These are phyloP conservation scores for Onychostoma macrolepis DNA, from an alignment of 2,113 vertebrate genomes.

Conservation along the genomic window DNA sequence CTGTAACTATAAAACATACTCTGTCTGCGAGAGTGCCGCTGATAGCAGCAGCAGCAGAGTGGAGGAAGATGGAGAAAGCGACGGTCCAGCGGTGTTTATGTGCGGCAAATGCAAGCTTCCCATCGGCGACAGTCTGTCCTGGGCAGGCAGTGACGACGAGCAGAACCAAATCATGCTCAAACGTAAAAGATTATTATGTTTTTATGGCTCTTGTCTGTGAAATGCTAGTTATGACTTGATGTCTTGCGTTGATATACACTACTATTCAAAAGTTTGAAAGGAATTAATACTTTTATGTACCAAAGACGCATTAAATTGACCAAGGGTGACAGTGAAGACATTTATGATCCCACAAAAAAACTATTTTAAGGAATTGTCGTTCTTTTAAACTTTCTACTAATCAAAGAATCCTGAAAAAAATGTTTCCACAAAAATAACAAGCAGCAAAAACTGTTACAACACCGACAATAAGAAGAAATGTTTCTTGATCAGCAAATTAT, in stretches of 20 bases:
- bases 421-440: neutral
- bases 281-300: neutral
- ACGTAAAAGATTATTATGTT: conserved; percentile 57
- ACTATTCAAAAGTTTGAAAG: neutral
- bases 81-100: conserved; percentile 72
- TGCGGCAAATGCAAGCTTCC: conserved; percentile 72
- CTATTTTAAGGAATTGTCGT: no score
- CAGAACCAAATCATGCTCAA: conserved; percentile 72
- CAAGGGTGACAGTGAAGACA: neutral
- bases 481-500: neutral
- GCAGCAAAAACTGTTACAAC: neutral
- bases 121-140: conserved; percentile 73
- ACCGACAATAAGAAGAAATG: neutral
- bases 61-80: conserved; percentile 52
- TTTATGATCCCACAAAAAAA: neutral
- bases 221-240: neutral
- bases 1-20: conserved; percentile 24
- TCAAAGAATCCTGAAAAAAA: neutral
- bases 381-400: neutral
- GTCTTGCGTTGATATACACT: neutral
- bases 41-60: conserved; percentile 2
- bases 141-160: conserved; percentile 73
- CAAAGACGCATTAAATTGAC: neutral
- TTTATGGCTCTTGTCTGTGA: neutral
- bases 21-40: conserved; percentile 16